Evolutionary conservation across 1,140 invertebrate genomes (phyloP).

Genomic region (Danaus melanippus): DNA sequence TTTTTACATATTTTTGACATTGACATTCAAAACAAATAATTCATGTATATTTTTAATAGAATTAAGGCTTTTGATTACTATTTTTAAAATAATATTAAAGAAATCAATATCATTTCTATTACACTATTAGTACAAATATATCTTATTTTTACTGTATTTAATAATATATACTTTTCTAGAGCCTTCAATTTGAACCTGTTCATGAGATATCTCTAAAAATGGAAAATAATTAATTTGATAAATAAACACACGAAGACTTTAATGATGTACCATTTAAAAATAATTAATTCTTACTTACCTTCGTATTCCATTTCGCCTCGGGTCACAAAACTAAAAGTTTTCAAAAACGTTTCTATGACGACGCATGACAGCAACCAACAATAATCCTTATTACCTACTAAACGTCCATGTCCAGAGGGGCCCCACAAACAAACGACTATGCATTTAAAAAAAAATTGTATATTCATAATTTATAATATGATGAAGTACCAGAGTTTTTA

Average conservation of each 20-base stretch:
- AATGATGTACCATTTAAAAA: too few species aligned
- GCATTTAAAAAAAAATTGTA: too few species aligned
- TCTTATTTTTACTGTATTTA: too few species aligned
- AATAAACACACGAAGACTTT: too few species aligned
- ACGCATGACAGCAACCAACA: constrained; percentile 61
- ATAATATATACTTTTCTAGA: constrained; percentile 10
- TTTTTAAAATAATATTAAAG: too few species aligned
- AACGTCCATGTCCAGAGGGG: constrained; percentile 7
- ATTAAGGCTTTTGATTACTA: too few species aligned
- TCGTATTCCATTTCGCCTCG: constrained; percentile 63
- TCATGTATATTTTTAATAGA: too few species aligned
- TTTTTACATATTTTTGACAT: not conserved
- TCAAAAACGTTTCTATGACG: constrained; percentile 70
- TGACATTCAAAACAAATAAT: not conserved
- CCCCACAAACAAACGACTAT: not conserved
- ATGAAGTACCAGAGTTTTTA: too few species aligned
- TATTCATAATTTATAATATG: too few species aligned
- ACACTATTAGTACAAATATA: too few species aligned
- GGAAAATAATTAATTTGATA: too few species aligned
- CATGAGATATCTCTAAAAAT: not conserved
- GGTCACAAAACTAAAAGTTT: constrained; percentile 62
- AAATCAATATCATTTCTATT: too few species aligned
- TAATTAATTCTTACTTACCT: constrained; percentile 39
- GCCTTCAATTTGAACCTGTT: constrained; percentile 35
- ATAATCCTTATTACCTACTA: constrained; percentile 38